phyloP scores from a whole-genome alignment of 2,888 invertebrate genomes.

The Lottia scabra region DNA sequence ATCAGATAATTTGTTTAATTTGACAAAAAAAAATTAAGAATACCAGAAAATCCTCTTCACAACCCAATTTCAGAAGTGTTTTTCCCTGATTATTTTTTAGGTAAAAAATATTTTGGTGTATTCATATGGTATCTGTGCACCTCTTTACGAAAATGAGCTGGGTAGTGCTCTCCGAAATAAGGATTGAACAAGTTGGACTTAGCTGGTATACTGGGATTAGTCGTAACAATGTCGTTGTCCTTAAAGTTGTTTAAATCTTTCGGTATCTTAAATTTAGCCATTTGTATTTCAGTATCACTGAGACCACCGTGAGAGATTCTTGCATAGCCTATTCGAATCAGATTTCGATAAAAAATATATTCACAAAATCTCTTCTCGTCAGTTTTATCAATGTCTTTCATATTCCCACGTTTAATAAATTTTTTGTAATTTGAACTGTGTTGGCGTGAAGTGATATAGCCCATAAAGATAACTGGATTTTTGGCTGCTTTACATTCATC shows the following conservation, averaged over 20 bases:
- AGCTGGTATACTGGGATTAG: slow-evolving; percentile 44
- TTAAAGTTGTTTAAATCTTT: slow-evolving; percentile 42
- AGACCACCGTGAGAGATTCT: slow-evolving; percentile 68
- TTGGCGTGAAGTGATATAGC: slow-evolving; percentile 69
- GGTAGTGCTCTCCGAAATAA: slow-evolving; percentile 61
- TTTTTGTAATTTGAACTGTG: slow-evolving; percentile 62
- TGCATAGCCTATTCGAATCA: slow-evolving; percentile 66
- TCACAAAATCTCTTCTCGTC: slow-evolving; percentile 68
- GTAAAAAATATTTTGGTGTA: slow-evolving; percentile 67
- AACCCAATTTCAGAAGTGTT: too few relatives aligned
- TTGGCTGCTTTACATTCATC: slow-evolving; percentile 57
- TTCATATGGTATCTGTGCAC: slow-evolving; percentile 66
- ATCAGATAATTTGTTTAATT: too few relatives aligned
- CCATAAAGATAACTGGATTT: slow-evolving; percentile 68
- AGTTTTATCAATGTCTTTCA: slow-evolving; percentile 67
- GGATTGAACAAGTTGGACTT: slow-evolving; percentile 46
- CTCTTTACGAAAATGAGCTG: slow-evolving; percentile 60
- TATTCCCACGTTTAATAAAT: slow-evolving; percentile 55
- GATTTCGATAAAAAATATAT: slow-evolving; percentile 69
- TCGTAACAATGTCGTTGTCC: slow-evolving; percentile 52
- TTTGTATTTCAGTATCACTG: slow-evolving; percentile 69
- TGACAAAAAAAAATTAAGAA: too few relatives aligned
- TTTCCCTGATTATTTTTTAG: slow-evolving; percentile 4
- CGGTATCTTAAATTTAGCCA: slow-evolving; percentile 62
- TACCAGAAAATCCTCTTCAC: too few relatives aligned